Conservation (phyloP, 1,140 invertebrate species). For the Pygmarrhopalites habei region DNA sequence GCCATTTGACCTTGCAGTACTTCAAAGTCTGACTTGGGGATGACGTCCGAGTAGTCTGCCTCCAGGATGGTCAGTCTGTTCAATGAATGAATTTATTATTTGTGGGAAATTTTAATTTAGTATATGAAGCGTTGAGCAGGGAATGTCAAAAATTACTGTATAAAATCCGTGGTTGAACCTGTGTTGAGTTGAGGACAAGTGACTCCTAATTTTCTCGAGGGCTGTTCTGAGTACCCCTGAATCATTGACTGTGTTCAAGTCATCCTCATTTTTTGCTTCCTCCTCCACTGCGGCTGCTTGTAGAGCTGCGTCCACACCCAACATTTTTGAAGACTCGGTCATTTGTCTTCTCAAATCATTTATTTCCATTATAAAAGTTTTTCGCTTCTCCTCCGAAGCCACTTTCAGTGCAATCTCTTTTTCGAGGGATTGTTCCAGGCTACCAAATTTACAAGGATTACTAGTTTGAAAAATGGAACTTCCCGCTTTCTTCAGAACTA, state of each 20-base stretch:
- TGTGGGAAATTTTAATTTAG: no score
- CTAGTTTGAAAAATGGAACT: neutral
- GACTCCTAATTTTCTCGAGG: conserved; percentile 14
- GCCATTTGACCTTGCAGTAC: conserved; percentile 2
- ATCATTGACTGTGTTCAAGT: conserved; percentile 11
- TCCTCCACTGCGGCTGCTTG: conserved; percentile 1
- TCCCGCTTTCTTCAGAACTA: neutral
- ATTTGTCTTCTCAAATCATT: conserved; percentile 23
- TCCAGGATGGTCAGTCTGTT: conserved; percentile 14
- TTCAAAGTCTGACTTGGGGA: conserved; percentile 12
- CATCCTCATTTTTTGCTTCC: neutral
- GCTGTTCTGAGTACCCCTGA: conserved; percentile 5
- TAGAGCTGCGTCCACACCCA: neutral
- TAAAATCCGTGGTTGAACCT: no score
- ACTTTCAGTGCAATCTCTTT: conserved; percentile 18
- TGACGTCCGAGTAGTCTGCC: conserved; percentile 25
- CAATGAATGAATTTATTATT: no score
- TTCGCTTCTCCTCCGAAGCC: conserved; percentile 12
- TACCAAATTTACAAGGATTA: neutral
- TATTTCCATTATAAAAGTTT: conserved; percentile 21
- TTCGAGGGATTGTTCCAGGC: conserved; percentile 17
- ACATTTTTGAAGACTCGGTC: neutral
- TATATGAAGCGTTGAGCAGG: no score
- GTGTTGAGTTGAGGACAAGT: conserved; percentile 13
- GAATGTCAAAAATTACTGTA: no score